Percentiles rank a stretch among this genome's conserved stretches.
These are phyloP conservation scores for Tetrao urogallus DNA, from an alignment of 2,113 vertebrate species.

Conservation along the genomic window DNA sequence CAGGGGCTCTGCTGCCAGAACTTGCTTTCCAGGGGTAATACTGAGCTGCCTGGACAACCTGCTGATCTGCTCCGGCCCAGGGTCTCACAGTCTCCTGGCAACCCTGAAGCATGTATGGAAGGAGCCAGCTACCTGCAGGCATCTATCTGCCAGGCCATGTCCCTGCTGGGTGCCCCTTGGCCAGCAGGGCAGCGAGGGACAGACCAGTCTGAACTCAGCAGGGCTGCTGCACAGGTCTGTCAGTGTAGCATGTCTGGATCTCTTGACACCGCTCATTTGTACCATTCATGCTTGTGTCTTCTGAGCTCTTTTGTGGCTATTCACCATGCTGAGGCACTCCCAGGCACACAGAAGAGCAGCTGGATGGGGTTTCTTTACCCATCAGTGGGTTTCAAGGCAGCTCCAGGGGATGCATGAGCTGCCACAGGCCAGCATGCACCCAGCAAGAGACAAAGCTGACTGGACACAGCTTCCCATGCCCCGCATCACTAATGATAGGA, in stretches of 20 bases:
- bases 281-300: rapidly evolving
- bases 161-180: neutral
- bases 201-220: neutral
- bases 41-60: neutral
- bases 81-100: neutral
- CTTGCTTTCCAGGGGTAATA: neutral
- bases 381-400: rapidly evolving
- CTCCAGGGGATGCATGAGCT: neutral
- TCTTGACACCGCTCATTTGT: neutral
- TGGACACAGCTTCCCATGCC: neutral
- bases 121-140: neutral
- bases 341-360: rapidly evolving
- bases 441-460: neutral
- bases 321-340: neutral
- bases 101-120: neutral
- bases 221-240: rapidly evolving
- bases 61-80: neutral
- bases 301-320: neutral
- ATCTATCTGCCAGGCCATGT: neutral
- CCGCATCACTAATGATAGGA: neutral
- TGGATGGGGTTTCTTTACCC: neutral
- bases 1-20: neutral
- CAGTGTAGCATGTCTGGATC: neutral
- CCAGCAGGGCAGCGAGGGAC: rapidly evolving
- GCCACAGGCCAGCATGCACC: neutral